These are phyloP conservation scores for Orestias chungarensis DNA, from an alignment of 2,797 vertebrate genomes.

Conservation along the genomic window DNA sequence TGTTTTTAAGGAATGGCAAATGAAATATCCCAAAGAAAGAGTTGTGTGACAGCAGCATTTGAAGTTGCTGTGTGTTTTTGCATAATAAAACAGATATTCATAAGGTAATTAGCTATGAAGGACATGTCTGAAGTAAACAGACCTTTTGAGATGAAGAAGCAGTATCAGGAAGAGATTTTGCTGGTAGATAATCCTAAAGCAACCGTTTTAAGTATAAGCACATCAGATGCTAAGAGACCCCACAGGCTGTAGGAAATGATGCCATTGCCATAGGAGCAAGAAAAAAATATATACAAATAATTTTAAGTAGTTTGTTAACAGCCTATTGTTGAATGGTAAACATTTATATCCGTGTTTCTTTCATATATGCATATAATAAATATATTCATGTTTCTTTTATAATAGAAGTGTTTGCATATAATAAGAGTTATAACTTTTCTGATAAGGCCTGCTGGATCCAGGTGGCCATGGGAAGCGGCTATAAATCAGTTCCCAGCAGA, in stretches of 20 bases:
- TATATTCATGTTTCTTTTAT: no score
- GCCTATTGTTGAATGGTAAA: no score
- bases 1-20: conserved; percentile 32
- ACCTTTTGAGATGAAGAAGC: conserved; percentile 12
- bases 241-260: not conserved
- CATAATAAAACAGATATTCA: conserved; percentile 11
- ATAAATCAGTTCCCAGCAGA: no score
- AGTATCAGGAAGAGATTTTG: not conserved
- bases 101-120: conserved; percentile 21
- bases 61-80: conserved; percentile 1
- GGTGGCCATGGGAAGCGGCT: no score
- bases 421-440: no score
- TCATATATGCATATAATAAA: no score
- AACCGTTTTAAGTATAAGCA: not conserved
- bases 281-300: no score
- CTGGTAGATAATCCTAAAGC: conserved; percentile 3
- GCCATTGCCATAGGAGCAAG: not conserved
- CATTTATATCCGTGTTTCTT: no score
- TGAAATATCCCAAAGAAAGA: conserved; percentile 28
- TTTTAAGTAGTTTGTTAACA: no score
- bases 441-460: no score
- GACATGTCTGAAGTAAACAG: not conserved
- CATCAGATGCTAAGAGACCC: conserved; percentile 1
- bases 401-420: no score
- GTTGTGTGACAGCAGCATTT: conserved; percentile 13